These are phyloP conservation scores for Plebejus argus DNA, from an alignment of 2,888 invertebrate species.

Conservation along the genomic window DNA sequence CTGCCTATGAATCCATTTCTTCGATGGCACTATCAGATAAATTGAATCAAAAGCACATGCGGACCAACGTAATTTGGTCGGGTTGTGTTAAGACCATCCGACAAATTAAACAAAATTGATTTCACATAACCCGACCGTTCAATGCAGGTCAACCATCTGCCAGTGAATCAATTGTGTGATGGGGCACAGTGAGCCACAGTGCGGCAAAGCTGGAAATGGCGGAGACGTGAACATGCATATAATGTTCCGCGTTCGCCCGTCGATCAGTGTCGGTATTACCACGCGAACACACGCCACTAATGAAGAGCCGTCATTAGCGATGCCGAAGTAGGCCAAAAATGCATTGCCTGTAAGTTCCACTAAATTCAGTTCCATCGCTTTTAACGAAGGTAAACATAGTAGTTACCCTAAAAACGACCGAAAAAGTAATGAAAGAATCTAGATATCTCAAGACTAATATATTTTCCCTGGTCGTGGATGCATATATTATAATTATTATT, in stretches of 20 bases:
- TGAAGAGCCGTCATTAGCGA: not conserved
- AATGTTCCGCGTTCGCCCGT: not conserved
- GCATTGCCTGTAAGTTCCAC: not conserved
- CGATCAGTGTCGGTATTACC: not conserved
- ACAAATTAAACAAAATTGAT: not conserved
- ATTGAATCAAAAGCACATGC: not conserved
- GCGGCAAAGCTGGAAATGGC: conserved; percentile 1
- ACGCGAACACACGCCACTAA: not conserved
- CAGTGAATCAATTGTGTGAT: not conserved
- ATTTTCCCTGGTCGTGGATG: too few species aligned
- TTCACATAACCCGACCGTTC: not conserved
- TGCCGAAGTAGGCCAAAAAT: not conserved
- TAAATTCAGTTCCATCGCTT: not conserved
- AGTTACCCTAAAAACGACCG: too few species aligned
- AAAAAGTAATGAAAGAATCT: not conserved
- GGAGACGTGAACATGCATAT: conserved; percentile 7
- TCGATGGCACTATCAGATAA: not conserved
- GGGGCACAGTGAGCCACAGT: not conserved
- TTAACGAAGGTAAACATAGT: not conserved
- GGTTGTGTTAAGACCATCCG: not conserved
- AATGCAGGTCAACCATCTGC: not conserved
- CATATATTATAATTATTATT: too few species aligned
- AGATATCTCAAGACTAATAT: not conserved
- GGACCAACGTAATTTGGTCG: not conserved
- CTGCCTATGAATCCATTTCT: too few species aligned